Base-by-base conservation (phyloP, 1,140 invertebrate species). In the Drosophila ogumai region DNA sequence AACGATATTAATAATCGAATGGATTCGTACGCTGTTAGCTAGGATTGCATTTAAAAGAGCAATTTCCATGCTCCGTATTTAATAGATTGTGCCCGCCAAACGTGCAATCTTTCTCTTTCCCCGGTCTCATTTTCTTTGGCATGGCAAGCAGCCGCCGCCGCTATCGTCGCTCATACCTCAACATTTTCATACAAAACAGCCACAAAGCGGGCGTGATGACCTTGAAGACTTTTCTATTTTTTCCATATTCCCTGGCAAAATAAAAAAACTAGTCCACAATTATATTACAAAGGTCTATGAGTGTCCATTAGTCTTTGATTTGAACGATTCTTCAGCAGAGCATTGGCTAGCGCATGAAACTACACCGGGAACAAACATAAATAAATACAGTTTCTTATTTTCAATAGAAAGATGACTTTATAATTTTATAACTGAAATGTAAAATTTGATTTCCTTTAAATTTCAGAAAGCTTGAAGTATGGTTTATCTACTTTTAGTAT, bases 61-160 rank as follows among this genome's bases (percentile, higher is more conserved):
- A 63, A 69, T 86, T 79, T 52, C 40, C 72, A 65, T 82, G 79
- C 69, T 85, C 58, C 64, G 73, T 54, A 81, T 82, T 46, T 49
- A 31, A 71, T 38, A 54, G 52, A 71, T 47, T 57, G 41, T 57
- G 63, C 17, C 13, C 6, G 43, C 6, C 8, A 31, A 38, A 31
- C 32, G 19, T 34, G 19, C 22, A 15, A 31, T 44, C 12, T 75
- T 28, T 28, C 46, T 65, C 36, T 73, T 73, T 49, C 17, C 3
- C 15, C 38, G 38, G 38, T 67, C 25, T 40, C 7, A n/a, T 19
- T 55, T 54, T 43, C 47, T 59, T 67, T 72, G 67, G 40, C 66
- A 56, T 25, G 49, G 32, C 22, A 12, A 38, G 17, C 28, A 6
- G 25, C 19, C 43, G 44, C 46, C 46, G 44, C 56, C 25, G 25